These are phyloP conservation scores for Trypoxylon attenuatum DNA, from an alignment of 2,888 invertebrate species.

Conservation along the genomic window DNA sequence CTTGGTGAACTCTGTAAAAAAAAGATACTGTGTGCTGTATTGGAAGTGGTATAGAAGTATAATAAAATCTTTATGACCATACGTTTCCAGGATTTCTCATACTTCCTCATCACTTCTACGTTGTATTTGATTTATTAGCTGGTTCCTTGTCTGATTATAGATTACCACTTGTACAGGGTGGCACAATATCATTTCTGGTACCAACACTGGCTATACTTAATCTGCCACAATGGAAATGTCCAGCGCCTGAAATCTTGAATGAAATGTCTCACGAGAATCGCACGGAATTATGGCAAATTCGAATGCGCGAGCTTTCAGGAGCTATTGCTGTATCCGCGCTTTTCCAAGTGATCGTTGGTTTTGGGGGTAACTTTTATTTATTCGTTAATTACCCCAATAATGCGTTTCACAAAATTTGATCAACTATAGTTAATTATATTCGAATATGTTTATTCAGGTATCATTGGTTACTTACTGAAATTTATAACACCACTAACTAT, in stretches of 20 bases:
- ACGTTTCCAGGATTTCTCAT: too few relatives aligned
- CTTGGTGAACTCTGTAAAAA: too few relatives aligned
- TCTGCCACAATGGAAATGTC: slow-evolving; percentile 84
- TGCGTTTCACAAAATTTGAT: not conserved
- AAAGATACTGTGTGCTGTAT: too few relatives aligned
- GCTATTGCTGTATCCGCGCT: slow-evolving; percentile 87
- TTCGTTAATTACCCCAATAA: not conserved
- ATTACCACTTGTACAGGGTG: slow-evolving; percentile 85
- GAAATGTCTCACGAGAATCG: slow-evolving; percentile 78
- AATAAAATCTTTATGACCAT: too few relatives aligned
- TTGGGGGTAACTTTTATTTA: slow-evolving; percentile 56
- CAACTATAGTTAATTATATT: not conserved
- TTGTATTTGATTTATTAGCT: too few relatives aligned
- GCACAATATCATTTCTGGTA: slow-evolving; percentile 87
- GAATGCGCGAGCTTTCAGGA: slow-evolving; percentile 89
- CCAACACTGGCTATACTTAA: slow-evolving; percentile 86
- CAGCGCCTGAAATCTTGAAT: slow-evolving; percentile 75
- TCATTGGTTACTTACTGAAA: slow-evolving; percentile 84
- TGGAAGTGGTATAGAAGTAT: too few relatives aligned
- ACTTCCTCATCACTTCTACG: too few relatives aligned
- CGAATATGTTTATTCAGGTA: slow-evolving; percentile 74
- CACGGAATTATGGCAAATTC: slow-evolving; percentile 81
- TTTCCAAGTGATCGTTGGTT: slow-evolving; percentile 85
- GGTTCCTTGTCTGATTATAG: too few relatives aligned
- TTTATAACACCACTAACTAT: slow-evolving; percentile 90